Percentiles rank a stretch among this genome's conserved stretches.
Conservation (phyloP, 2,113 vertebrate species). For the Mobula birostris region DNA sequence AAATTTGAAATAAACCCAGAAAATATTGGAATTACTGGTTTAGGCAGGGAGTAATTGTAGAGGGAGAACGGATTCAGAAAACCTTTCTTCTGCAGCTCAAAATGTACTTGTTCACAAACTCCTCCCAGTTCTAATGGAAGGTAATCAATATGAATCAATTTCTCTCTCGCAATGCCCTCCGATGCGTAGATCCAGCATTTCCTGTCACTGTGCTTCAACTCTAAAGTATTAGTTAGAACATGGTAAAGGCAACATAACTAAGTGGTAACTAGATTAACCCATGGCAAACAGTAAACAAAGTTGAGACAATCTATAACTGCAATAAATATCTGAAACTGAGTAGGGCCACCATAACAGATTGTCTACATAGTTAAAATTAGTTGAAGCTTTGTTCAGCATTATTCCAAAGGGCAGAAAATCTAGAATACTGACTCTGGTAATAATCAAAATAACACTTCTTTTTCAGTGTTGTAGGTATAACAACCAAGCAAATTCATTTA, state of each 20-base stretch:
- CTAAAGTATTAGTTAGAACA: not conserved
- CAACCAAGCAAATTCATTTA: conserved; percentile 2
- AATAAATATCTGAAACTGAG: not conserved
- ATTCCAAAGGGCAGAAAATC: not conserved
- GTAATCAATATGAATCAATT: no score
- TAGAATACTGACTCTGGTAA: conserved; percentile 29
- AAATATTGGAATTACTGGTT: no score
- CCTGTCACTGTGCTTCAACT: not conserved
- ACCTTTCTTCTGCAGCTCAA: no score
- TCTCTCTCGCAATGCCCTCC: no score
- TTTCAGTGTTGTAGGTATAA: not conserved
- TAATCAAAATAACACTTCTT: conserved; percentile 22
- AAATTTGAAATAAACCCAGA: no score
- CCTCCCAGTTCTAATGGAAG: no score
- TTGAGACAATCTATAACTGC: not conserved
- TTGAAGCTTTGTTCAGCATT: not conserved
- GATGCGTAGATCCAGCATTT: no score
- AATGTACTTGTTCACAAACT: no score
- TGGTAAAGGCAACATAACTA: not conserved
- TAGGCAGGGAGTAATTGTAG: no score
- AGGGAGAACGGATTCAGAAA: no score
- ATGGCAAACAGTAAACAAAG: not conserved
- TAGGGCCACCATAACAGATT: not conserved
- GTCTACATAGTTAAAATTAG: not conserved
- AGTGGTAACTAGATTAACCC: not conserved